These are phyloP conservation scores for Phalangium opilio DNA, from an alignment of 2,888 invertebrate species.

Conservation along the genomic window DNA sequence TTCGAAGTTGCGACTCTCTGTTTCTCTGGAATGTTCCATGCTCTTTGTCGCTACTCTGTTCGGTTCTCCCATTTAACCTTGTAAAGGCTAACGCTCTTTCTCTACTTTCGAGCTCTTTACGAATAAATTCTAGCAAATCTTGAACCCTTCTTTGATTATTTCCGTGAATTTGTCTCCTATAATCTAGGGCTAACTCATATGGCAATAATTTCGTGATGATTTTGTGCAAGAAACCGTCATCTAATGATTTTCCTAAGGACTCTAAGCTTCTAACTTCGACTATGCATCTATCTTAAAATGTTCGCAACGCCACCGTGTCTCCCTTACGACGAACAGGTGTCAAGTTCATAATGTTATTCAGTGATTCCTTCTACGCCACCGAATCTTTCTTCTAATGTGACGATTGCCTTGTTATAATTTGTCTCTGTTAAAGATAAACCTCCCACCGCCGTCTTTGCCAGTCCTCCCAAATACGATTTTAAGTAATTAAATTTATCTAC, in stretches of 20 bases:
- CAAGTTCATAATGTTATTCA: neutral
- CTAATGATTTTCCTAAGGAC: neutral
- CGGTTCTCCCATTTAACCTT: too few species aligned
- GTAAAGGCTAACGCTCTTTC: too few species aligned
- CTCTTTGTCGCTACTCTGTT: too few species aligned
- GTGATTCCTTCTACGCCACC: neutral
- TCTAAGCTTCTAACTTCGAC: slow-evolving; percentile 2
- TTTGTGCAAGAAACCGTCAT: too few species aligned
- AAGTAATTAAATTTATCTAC: slow-evolving; percentile 6
- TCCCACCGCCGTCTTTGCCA: neutral
- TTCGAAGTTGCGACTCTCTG: too few species aligned
- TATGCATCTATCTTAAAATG: slow-evolving; percentile 1
- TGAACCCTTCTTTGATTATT: too few species aligned
- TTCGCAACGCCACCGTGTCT: neutral
- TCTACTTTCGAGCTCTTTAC: too few species aligned
- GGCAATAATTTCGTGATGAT: too few species aligned
- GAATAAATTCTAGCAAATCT: too few species aligned
- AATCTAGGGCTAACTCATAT: too few species aligned
- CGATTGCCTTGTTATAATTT: slow-evolving; percentile 3
- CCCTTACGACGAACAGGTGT: neutral
- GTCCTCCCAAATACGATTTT: slow-evolving; percentile 4
- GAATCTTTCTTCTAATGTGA: slow-evolving; percentile 2
- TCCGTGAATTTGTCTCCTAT: too few species aligned
- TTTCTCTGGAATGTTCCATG: too few species aligned
- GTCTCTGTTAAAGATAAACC: neutral